These are phyloP conservation scores for Ibycter americanus DNA, from an alignment of 2,797 vertebrate genomes.

Conservation along the genomic window DNA sequence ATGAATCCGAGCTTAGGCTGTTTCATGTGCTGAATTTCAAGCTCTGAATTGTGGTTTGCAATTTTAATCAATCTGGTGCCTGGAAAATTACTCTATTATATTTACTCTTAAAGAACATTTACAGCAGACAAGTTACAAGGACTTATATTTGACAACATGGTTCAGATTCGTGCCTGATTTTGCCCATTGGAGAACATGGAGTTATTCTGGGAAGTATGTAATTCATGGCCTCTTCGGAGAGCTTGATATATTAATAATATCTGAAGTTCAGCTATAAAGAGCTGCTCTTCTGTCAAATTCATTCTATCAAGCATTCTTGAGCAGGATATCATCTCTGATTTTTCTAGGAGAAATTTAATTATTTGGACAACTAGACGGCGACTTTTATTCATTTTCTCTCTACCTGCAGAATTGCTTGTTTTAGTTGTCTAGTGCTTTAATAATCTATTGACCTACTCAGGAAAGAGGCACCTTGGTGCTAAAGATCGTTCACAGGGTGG, in stretches of 20 bases:
- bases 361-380: not conserved
- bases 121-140: not conserved
- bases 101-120: slow-evolving; percentile 15
- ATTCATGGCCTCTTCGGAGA: not conserved
- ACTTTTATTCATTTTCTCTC: not conserved
- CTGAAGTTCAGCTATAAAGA: not conserved
- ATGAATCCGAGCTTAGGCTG: slow-evolving; percentile 29
- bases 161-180: not conserved
- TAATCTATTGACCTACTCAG: not conserved
- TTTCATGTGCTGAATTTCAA: slow-evolving; percentile 21
- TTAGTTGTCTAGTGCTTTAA: not conserved
- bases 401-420: not conserved
- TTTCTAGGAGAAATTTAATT: not conserved
- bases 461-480: not conserved
- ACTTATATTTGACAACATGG: not conserved
- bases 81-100: slow-evolving; percentile 27
- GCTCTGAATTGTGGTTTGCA: slow-evolving; percentile 11
- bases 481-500: not conserved
- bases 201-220: not conserved
- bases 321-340: not conserved
- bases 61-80: slow-evolving; percentile 14
- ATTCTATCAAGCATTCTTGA: not conserved
- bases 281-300: not conserved
- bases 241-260: not conserved
- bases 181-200: not conserved